Evolutionary conservation across 64 coral and sea anemone species (phyloP), one percentile per base, ranked within the genome.

Genomic region (Catalaphyllia jardinei): DNA sequence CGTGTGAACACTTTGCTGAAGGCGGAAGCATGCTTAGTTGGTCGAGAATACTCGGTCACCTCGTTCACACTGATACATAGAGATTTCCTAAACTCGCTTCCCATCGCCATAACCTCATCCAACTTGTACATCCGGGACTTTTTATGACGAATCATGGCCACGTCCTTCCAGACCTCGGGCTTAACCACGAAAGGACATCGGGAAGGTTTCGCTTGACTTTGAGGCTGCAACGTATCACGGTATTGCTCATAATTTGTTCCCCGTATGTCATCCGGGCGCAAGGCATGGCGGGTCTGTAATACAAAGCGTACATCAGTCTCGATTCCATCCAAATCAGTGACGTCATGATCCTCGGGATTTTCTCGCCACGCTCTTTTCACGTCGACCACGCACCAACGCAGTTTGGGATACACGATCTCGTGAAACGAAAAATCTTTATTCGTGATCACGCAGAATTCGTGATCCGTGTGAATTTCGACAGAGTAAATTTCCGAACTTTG

Each of bases 291-390:
- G 72, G 92, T 94, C 77, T 92, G 74, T 60, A 94, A 83, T 35
- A 98, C 72, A 6, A 98, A 98, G 24, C 96, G 89, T 20, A 98
- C 87, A 65, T 98, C 96, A 89, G 62, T 87, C 72, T 98, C 96
- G 14, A 79, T 33, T 64, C 93, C 96, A 59, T 98, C 96, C 38
- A 85, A 69, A 29, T 85, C 81, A 22, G 81, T 85, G 62, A 71
- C n/a, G 22, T 86, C 89, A 82, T 62, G 31, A 46, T 72, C 30
- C 29, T 83, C 49, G 10, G 67, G 79, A 39, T 85, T 74, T 46
- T 42, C 50, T n/a, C 86, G 88, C 96, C 96, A 98, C 1, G 79
- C 83, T 69, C 96, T 49, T 60, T 98, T 98, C 0, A 98, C 86
- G 35, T 98, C 96, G 20, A 93, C 88, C 24, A 92, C 54, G 46